phyloP scores from a whole-genome alignment of 2,113 vertebrate species.

The Bostrychus sinensis region DNA sequence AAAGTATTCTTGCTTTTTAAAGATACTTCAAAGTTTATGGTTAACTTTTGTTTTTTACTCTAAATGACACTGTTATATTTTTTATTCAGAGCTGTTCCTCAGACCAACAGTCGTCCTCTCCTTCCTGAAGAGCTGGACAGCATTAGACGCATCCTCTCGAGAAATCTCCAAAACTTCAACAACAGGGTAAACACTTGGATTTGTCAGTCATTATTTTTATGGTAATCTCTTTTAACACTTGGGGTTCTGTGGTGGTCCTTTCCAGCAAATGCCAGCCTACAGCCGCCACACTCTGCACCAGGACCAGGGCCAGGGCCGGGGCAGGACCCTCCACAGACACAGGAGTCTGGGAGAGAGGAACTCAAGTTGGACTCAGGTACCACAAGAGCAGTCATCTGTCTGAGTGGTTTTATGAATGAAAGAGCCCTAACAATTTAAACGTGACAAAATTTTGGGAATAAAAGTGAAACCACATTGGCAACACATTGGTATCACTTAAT shows the following conservation, averaged over 20 bases:
- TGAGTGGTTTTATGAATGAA: neutral
- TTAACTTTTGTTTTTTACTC: neutral
- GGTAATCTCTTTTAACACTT: too few relatives aligned
- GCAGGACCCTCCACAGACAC: conserved; percentile 75
- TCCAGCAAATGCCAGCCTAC: conserved; percentile 79
- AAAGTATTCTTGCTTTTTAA: too few relatives aligned
- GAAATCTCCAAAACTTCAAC: conserved; percentile 83
- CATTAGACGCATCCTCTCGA: conserved; percentile 82
- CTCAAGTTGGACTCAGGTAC: conserved; percentile 57
- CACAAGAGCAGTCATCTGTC: neutral
- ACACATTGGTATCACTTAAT: too few relatives aligned
- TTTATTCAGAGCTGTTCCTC: conserved; percentile 41
- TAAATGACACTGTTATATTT: too few relatives aligned
- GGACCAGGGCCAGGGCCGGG: conserved; percentile 61
- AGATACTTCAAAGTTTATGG: too few relatives aligned
- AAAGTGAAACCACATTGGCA: too few relatives aligned
- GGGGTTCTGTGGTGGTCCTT: too few relatives aligned
- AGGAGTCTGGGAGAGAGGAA: conserved; percentile 59
- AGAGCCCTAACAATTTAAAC: too few relatives aligned
- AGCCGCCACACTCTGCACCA: conserved; percentile 84
- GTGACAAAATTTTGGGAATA: too few relatives aligned
- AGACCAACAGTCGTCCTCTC: conserved; percentile 47
- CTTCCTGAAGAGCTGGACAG: conserved; percentile 77
- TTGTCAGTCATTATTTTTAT: too few relatives aligned
- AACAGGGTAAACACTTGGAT: conserved; percentile 68